Percentiles rank a stretch among this genome's conserved stretches.
These are phyloP conservation scores for Lophotriccus pileatus DNA, from an alignment of 2,797 vertebrate genomes.

Conservation along the genomic window DNA sequence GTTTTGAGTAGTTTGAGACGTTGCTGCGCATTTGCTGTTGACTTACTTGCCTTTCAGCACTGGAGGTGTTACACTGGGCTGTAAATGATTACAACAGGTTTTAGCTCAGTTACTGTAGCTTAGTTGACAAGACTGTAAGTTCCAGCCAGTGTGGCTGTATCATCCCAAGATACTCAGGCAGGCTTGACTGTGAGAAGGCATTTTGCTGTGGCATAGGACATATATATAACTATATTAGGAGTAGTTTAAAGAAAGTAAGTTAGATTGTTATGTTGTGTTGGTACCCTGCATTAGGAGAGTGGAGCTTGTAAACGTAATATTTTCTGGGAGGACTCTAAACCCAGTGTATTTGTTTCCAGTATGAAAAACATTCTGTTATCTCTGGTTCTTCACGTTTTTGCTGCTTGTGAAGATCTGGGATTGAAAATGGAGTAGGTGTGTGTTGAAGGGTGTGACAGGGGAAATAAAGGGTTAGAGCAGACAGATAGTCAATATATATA, in stretches of 20 bases:
- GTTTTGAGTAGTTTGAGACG: neutral
- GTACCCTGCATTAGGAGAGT: neutral
- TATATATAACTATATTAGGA: accelerated
- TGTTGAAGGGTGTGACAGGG: neutral
- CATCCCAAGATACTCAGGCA: neutral
- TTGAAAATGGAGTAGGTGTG: neutral
- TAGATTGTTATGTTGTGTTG: neutral
- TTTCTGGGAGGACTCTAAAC: neutral
- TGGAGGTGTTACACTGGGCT: neutral
- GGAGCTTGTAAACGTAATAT: neutral
- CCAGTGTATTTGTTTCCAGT: neutral
- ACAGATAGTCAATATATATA: no score
- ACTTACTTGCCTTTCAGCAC: neutral
- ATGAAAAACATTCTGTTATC: neutral
- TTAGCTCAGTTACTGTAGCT: neutral
- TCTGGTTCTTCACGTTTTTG: neutral
- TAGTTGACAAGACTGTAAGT: neutral
- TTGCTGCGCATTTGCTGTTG: neutral
- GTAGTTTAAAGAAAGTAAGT: neutral
- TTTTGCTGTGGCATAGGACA: neutral
- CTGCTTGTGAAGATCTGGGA: neutral
- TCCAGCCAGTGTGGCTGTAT: neutral
- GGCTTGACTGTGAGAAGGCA: neutral
- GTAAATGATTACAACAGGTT: neutral
- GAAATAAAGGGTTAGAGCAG: accelerated